These are phyloP conservation scores for Mormyrus proboscirostris DNA, from an alignment of 2,797 vertebrate genomes.

Conservation along the genomic window DNA sequence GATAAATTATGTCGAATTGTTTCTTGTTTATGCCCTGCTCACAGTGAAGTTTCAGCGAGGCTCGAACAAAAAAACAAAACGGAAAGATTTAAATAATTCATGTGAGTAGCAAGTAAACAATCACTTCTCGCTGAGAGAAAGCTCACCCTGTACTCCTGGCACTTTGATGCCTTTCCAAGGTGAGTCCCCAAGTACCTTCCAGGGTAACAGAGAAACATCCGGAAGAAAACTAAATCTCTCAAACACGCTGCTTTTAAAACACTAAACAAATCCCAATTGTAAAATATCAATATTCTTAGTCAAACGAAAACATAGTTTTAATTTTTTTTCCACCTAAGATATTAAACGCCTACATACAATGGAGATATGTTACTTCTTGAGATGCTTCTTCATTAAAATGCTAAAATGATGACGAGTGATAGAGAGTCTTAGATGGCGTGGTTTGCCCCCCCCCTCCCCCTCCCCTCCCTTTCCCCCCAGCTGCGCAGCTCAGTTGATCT, in stretches of 20 bases:
- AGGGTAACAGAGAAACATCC: neutral
- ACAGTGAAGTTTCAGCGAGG: constrained; percentile 60
- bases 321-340: neutral
- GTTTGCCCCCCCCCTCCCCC: neutral
- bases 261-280: constrained; percentile 47
- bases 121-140: neutral
- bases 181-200: neutral
- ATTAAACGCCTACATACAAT: neutral
- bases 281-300: constrained; percentile 31
- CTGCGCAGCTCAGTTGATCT: constrained; percentile 74
- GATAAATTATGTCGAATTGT: neutral
- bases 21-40: constrained; percentile 45
- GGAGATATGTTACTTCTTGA: neutral
- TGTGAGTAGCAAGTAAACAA: neutral
- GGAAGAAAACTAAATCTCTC: neutral
- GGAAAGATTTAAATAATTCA: neutral
- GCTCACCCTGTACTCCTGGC: neutral
- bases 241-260: constrained; percentile 28
- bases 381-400: constrained; percentile 32
- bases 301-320: neutral
- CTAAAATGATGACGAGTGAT: constrained; percentile 39
- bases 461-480: constrained; percentile 17
- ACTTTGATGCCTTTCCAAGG: neutral
- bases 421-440: constrained; percentile 34
- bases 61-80: constrained; percentile 44